Percentiles rank a stretch among this genome's conserved stretches.
Evolutionary conservation across 2,113 vertebrate species (phyloP).

Genomic region (Dissostichus mawsoni): DNA sequence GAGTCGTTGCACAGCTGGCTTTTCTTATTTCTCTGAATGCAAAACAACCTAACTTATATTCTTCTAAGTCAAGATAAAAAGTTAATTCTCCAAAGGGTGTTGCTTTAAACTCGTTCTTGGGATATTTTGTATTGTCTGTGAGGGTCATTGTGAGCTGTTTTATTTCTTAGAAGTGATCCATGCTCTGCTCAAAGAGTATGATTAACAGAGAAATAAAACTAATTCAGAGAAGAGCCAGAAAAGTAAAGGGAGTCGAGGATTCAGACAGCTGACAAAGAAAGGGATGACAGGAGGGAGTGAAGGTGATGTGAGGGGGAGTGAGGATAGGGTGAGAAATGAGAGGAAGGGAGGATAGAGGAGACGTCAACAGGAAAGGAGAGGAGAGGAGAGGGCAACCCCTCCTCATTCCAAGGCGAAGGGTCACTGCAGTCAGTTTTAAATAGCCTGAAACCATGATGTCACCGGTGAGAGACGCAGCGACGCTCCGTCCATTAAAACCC

Average conservation of each 20-base stretch:
- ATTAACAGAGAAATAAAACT: neutral
- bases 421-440: conserved; percentile 68
- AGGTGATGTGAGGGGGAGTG: conserved; percentile 28
- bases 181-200: neutral
- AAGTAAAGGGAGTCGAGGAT: neutral
- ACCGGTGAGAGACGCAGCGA: conserved; percentile 42
- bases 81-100: neutral
- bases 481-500: conserved; percentile 43
- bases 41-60: neutral
- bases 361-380: conserved; percentile 19
- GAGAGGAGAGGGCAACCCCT: conserved; percentile 58
- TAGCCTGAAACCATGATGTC: conserved; percentile 70
- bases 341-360: conserved; percentile 25
- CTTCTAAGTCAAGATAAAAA: neutral
- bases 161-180: too few relatives aligned
- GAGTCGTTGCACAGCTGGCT: neutral
- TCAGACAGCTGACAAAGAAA: neutral
- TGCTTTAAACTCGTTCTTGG: neutral
- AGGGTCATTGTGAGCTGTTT: too few relatives aligned
- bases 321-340: neutral
- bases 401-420: conserved; percentile 55
- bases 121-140: too few relatives aligned
- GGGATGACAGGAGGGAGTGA: neutral
- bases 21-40: conserved; percentile 5
- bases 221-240: neutral